phyloP scores from a whole-genome alignment of 2,113 vertebrate species.

The Australoheros scitulus region DNA sequence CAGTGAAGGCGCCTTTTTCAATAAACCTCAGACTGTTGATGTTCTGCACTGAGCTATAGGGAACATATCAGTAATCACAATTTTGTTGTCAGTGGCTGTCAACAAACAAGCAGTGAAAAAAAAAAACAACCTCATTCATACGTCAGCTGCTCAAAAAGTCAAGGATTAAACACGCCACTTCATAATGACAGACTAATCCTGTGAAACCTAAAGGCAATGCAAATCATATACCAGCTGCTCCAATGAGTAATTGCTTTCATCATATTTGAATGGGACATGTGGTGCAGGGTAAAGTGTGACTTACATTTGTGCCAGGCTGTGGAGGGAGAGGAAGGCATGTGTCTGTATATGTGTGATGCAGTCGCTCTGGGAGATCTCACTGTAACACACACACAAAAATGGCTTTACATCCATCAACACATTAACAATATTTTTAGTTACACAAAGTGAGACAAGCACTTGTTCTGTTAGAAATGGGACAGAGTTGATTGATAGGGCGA shows the following conservation, averaged over 20 bases:
- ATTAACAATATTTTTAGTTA: slow-evolving; percentile 18
- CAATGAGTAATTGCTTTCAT: slow-evolving; percentile 36
- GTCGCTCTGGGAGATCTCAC: slow-evolving; percentile 90
- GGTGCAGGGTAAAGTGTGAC: slow-evolving; percentile 52
- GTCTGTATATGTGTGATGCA: slow-evolving; percentile 84
- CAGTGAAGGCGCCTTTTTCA: slow-evolving; percentile 86
- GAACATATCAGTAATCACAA: slow-evolving; percentile 42
- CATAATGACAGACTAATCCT: slow-evolving; percentile 52
- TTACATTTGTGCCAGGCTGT: slow-evolving; percentile 90
- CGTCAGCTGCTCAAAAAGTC: slow-evolving; percentile 35
- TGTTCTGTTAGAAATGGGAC: slow-evolving; percentile 47
- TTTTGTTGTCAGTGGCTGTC: slow-evolving; percentile 27
- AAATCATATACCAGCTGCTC: slow-evolving; percentile 30
- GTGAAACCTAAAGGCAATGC: slow-evolving; percentile 40
- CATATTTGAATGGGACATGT: slow-evolving; percentile 8
- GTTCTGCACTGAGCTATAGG: slow-evolving; percentile 86
- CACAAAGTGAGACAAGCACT: background rate
- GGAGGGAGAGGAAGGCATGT: slow-evolving; percentile 87
- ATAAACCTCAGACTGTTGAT: slow-evolving; percentile 86
- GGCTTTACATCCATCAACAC: slow-evolving; percentile 21
- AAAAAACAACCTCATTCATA: rapidly evolving
- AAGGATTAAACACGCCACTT: slow-evolving; percentile 44
- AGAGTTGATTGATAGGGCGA: slow-evolving; percentile 55
- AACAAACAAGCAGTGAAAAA: slow-evolving; percentile 29
- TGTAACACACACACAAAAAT: slow-evolving; percentile 72